Conservation (phyloP, 2,888 invertebrate species). For the Drosophila stalkeri region DNA sequence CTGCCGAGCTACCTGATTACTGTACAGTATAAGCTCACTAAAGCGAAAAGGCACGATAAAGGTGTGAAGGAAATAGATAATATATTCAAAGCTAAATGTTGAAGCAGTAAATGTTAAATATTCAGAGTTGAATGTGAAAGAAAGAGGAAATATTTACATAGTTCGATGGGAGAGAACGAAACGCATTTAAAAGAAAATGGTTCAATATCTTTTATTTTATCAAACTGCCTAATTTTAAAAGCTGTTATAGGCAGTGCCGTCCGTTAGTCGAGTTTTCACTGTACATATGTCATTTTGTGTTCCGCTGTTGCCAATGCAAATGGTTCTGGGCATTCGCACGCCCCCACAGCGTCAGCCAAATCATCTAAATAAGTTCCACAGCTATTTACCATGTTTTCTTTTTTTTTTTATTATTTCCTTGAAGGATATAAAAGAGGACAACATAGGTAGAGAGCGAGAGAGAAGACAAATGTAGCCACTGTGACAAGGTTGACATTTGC, state of each 20-base stretch:
- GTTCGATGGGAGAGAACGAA: neutral
- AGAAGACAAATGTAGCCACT: neutral
- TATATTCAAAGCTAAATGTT: neutral
- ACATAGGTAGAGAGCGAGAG: neutral
- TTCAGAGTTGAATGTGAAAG: neutral
- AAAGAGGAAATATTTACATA: neutral
- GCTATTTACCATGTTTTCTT: slow-evolving; percentile 18
- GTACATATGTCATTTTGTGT: neutral
- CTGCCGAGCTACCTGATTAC: slow-evolving; percentile 11
- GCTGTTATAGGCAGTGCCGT: neutral
- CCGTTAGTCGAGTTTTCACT: neutral
- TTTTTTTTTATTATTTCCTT: neutral
- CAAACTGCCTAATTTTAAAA: too few species aligned
- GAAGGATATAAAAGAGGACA: neutral
- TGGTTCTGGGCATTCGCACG: slow-evolving; percentile 27
- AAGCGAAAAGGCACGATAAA: neutral
- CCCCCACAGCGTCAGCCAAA: slow-evolving; percentile 11
- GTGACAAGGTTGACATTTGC: slow-evolving; percentile 35
- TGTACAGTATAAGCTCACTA: slow-evolving; percentile 1
- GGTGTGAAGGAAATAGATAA: neutral
- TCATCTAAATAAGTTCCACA: slow-evolving; percentile 27
- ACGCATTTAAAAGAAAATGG: neutral
- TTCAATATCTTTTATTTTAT: neutral
- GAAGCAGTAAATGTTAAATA: neutral
- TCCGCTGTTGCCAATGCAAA: slow-evolving; percentile 8